Percentiles rank a stretch among this genome's conserved stretches.
Conservation (phyloP, 2,888 invertebrate species). For the Elaeidobius kamerunicus region DNA sequence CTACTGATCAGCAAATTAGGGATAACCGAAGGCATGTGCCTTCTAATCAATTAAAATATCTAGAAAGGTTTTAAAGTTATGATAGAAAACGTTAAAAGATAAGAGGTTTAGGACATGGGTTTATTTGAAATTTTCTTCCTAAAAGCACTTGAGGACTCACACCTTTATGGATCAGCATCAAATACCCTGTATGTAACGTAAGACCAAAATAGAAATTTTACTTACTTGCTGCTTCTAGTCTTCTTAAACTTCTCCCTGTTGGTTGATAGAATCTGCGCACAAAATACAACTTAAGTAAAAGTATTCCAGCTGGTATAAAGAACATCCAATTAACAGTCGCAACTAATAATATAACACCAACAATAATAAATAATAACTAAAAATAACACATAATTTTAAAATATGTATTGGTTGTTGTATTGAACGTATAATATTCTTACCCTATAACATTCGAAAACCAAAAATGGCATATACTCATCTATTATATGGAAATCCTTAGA, state of each 20-base stretch:
- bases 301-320: slow-evolving; percentile 62
- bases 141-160: no score
- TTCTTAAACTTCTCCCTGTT: slow-evolving; percentile 71
- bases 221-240: slow-evolving; percentile 67
- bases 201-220: not conserved
- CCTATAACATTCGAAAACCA: slow-evolving; percentile 34
- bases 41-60: no score
- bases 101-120: no score
- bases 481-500: slow-evolving; percentile 67
- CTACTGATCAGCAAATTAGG: not conserved
- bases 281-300: slow-evolving; percentile 61
- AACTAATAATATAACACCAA: slow-evolving; percentile 72
- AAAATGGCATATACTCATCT: slow-evolving; percentile 50
- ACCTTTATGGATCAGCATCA: no score
- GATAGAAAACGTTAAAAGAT: not conserved
- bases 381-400: no score
- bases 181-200: no score
- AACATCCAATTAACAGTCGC: slow-evolving; percentile 67
- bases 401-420: no score
- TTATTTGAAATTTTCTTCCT: not conserved
- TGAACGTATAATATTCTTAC: slow-evolving; percentile 28
- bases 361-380: slow-evolving; percentile 56
- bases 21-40: not conserved
- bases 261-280: slow-evolving; percentile 66
- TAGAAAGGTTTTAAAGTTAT: no score